These are phyloP conservation scores for Hermetia illucens DNA, from an alignment of 1,140 invertebrate species.

Conservation along the genomic window DNA sequence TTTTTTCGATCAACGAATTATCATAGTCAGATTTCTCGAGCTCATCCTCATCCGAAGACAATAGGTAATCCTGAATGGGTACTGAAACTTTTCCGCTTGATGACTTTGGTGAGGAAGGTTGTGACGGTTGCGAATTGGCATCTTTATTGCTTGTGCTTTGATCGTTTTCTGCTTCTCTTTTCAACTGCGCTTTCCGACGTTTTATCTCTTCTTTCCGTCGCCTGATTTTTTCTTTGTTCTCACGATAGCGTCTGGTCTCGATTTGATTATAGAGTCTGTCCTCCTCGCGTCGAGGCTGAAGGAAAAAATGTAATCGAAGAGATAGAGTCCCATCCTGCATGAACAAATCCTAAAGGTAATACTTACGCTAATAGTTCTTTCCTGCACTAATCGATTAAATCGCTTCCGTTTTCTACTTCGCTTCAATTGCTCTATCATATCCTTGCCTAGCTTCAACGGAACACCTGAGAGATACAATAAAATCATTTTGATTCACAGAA, in stretches of 20 bases:
- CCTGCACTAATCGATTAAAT: conserved; percentile 44
- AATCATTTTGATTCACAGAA: too few relatives aligned
- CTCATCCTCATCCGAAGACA: conserved; percentile 22
- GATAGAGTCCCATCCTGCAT: conserved; percentile 1
- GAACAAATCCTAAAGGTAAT: conserved; percentile 5
- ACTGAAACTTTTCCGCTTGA: conserved; percentile 7
- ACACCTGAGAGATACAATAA: too few relatives aligned
- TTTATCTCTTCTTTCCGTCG: conserved; percentile 47
- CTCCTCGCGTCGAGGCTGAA: conserved; percentile 51
- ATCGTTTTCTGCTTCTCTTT: too few relatives aligned
- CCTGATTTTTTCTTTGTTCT: conserved; percentile 63
- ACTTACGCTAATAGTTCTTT: conserved; percentile 56
- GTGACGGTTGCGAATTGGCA: too few relatives aligned
- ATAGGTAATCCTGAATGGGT: conserved; percentile 20
- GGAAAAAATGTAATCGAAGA: not conserved
- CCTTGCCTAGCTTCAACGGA: too few relatives aligned
- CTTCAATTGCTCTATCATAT: too few relatives aligned
- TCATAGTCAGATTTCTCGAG: conserved; percentile 3
- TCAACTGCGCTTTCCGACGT: too few relatives aligned
- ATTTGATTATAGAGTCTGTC: conserved; percentile 53
- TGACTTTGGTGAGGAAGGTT: not conserved
- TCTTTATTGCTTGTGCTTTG: too few relatives aligned
- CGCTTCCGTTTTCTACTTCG: conserved; percentile 15
- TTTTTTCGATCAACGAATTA: conserved; percentile 7
- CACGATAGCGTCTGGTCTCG: conserved; percentile 49